Percentiles rank a stretch among this genome's conserved stretches.
Conservation (phyloP, 2,888 invertebrate genomes). For the Petrophora chlorosata region DNA sequence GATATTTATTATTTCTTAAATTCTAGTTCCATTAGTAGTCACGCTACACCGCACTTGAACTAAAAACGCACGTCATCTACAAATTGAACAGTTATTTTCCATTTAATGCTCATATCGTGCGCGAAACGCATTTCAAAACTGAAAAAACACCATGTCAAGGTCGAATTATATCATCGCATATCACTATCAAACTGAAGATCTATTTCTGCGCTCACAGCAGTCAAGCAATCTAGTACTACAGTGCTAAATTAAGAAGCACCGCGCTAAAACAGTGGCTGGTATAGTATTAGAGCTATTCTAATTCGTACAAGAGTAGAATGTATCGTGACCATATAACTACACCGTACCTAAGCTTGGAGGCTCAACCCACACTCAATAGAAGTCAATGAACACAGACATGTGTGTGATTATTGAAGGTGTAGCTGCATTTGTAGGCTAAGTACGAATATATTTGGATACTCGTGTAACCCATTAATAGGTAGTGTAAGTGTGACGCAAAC, state of each 20-base stretch:
- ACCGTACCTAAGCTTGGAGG: slow-evolving; percentile 7
- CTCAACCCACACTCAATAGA: background rate
- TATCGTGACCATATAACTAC: background rate
- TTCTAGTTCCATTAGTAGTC: background rate
- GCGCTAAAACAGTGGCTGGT: slow-evolving; percentile 42
- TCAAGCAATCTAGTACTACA: slow-evolving; percentile 54
- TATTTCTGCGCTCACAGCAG: slow-evolving; percentile 55
- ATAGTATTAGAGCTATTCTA: slow-evolving; percentile 53
- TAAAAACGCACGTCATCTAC: slow-evolving; percentile 14
- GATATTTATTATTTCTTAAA: background rate
- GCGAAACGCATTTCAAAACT: slow-evolving; percentile 29
- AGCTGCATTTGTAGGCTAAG: no score
- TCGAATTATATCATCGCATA: slow-evolving; percentile 45
- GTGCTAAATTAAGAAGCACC: slow-evolving; percentile 58
- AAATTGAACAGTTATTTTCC: slow-evolving; percentile 21
- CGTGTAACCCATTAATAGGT: no score
- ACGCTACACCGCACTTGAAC: slow-evolving; percentile 11
- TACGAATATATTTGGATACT: no score
- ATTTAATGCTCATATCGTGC: slow-evolving; percentile 13
- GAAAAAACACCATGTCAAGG: slow-evolving; percentile 48
- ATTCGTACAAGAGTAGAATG: slow-evolving; percentile 53
- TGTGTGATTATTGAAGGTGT: no score
- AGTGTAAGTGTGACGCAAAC: background rate
- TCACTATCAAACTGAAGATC: slow-evolving; percentile 47
- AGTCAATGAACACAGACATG: background rate